Evolutionary conservation across 2,888 invertebrate species (phyloP).

Genomic region (Coleophora deauratella): DNA sequence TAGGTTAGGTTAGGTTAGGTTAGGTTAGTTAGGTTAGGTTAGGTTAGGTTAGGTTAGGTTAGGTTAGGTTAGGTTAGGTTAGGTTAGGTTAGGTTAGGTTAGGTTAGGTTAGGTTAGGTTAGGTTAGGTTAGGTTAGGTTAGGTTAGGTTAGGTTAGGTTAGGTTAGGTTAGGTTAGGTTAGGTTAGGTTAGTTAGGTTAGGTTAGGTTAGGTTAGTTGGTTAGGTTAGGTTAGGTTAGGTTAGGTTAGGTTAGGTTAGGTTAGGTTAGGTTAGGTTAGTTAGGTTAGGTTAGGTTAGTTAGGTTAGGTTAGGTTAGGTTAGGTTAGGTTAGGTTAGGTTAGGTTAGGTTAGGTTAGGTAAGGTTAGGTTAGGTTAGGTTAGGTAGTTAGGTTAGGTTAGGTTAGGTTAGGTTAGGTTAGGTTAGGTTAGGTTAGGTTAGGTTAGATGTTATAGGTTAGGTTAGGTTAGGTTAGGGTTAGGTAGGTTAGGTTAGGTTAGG

Average conservation of each 20-base stretch:
- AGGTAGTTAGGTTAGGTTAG: constrained; percentile 10
- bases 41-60: constrained; percentile 11
- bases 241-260: constrained; percentile 15
- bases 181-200: constrained; percentile 11
- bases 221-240: constrained; percentile 10
- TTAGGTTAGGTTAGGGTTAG: constrained; percentile 8
- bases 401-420: constrained; percentile 13
- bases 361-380: constrained; percentile 11
- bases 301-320: constrained; percentile 17
- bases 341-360: constrained; percentile 13
- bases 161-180: constrained; percentile 10
- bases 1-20: constrained; percentile 10
- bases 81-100: constrained; percentile 13
- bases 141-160: constrained; percentile 9
- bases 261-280: constrained; percentile 11
- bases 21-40: constrained; percentile 10
- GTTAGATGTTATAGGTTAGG: constrained; percentile 13
- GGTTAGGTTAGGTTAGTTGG: constrained; percentile 13
- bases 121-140: constrained; percentile 10
- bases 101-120: constrained; percentile 17
- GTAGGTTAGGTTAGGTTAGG: constrained; percentile 11
- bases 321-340: constrained; percentile 13
- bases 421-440: constrained; percentile 13
- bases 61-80: constrained; percentile 13
- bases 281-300: constrained; percentile 16